Percentiles rank a stretch among this genome's conserved stretches.
Evolutionary conservation across 2,113 vertebrate genomes (phyloP).

Genomic region (Probosciger aterrimus): DNA sequence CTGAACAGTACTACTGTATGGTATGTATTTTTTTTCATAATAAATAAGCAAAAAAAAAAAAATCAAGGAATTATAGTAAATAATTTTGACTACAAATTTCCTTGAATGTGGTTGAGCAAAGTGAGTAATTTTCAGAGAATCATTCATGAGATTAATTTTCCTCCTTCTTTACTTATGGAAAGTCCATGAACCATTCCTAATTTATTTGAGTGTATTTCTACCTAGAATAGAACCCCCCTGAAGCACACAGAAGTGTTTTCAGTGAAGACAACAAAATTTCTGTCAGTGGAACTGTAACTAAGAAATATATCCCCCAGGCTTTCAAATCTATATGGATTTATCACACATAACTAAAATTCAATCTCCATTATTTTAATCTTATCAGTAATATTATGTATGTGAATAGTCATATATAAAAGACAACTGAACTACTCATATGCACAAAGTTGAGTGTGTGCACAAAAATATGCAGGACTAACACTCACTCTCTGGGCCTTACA

Average conservation of each 20-base stretch:
- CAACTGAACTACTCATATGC: not conserved
- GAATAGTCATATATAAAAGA: not conserved
- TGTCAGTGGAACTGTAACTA: not conserved
- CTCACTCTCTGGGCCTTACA: not conserved
- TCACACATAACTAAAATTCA: not conserved
- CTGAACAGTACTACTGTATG: not conserved
- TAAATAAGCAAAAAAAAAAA: not conserved
- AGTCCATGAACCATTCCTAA: not conserved
- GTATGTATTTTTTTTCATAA: not conserved
- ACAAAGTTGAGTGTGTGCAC: not conserved
- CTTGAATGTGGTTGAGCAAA: not conserved
- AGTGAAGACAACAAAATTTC: not conserved
- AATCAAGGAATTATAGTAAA: not conserved
- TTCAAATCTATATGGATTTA: not conserved
- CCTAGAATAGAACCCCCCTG: not conserved
- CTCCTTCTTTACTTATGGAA: not conserved
- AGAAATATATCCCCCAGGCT: not conserved
- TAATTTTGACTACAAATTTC: constrained; percentile 20
- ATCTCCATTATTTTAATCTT: not conserved
- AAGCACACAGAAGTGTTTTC: not conserved
- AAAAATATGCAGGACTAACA: not conserved
- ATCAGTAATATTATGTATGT: not conserved
- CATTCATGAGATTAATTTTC: not conserved
- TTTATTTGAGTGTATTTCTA: not conserved
- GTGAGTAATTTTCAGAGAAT: not conserved